A percentile compares a stretch with the other conserved stretches of the same genome.
These are phyloP conservation scores for Halocaridina rubra DNA, from an alignment of 2,888 invertebrate species.

Conservation along the genomic window DNA sequence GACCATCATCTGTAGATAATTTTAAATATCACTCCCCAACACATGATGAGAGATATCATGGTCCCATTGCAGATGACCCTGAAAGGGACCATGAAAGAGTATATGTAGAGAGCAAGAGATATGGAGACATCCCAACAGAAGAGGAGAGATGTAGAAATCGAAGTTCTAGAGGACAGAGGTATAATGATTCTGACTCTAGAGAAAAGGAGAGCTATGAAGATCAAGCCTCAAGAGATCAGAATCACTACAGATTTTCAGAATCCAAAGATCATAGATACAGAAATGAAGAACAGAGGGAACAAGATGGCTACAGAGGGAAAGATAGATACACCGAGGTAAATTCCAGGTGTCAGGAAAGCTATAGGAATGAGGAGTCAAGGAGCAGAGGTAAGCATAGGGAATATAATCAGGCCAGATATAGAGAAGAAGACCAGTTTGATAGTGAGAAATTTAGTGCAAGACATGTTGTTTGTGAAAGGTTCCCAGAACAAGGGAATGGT, in stretches of 20 bases:
- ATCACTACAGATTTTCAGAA: background rate
- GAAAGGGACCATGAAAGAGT: background rate
- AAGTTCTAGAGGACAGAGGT: background rate
- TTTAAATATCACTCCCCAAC: background rate
- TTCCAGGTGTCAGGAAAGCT: background rate
- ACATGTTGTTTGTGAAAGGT: background rate
- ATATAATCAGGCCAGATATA: background rate
- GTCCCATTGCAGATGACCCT: background rate
- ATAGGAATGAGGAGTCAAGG: background rate
- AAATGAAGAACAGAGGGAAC: background rate
- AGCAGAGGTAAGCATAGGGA: background rate
- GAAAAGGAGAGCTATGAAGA: background rate
- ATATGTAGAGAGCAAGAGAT: background rate
- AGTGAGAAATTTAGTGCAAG: background rate
- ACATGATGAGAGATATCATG: background rate
- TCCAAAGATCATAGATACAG: background rate
- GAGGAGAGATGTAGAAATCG: background rate
- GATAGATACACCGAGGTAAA: background rate
- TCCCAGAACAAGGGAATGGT: background rate
- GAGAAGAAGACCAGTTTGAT: slow-evolving; percentile 10
- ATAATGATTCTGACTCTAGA: background rate
- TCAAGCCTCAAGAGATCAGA: slow-evolving; percentile 1
- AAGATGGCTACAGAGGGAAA: slow-evolving; percentile 5
- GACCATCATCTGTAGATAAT: background rate
- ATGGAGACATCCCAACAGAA: background rate